Conservation (phyloP, 2,113 vertebrate species). For the Anoura caudifer region DNA sequence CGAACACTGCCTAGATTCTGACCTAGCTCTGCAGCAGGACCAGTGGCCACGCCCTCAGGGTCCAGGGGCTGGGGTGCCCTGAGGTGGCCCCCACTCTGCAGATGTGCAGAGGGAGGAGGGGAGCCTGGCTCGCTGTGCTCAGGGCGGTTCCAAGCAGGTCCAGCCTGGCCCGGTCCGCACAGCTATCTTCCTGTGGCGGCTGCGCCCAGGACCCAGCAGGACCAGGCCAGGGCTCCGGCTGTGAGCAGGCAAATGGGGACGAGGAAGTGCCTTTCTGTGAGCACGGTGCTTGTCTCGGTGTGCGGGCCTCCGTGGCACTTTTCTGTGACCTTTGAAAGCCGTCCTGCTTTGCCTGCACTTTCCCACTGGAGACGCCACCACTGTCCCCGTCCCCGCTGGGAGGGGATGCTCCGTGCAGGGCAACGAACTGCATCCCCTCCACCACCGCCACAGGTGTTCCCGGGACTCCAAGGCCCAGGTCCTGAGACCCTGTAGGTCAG, state of each 20-base stretch:
- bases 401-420: accelerated
- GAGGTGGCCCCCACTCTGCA: too few relatives aligned
- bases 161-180: background rate
- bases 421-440: accelerated
- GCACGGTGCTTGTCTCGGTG: accelerated
- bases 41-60: too few relatives aligned
- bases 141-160: too few relatives aligned
- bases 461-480: accelerated
- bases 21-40: background rate
- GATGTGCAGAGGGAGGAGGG: too few relatives aligned
- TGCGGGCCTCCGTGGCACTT: accelerated
- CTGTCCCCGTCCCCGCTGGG: too few relatives aligned
- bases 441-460: accelerated
- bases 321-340: accelerated
- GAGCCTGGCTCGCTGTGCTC: too few relatives aligned
- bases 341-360: accelerated
- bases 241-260: accelerated
- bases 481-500: too few relatives aligned
- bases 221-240: background rate
- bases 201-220: background rate
- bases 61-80: too few relatives aligned
- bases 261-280: background rate
- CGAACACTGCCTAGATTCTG: accelerated
- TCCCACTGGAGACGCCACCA: accelerated
- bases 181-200: too few relatives aligned